Conservation (phyloP, 2,113 vertebrate genomes). For the Spheniscus mendiculus region DNA sequence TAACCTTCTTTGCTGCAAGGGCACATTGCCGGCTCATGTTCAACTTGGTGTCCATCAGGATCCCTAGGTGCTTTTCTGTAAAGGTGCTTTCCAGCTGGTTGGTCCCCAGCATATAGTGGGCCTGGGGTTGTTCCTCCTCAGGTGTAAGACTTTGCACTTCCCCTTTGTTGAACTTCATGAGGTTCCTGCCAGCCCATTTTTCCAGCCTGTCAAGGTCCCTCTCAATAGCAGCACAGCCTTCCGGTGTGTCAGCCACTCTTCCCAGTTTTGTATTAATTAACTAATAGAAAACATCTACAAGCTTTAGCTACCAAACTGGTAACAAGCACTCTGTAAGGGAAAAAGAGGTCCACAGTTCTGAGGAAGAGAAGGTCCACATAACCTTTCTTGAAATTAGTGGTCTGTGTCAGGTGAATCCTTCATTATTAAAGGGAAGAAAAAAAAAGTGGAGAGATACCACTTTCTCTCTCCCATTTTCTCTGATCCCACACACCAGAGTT, state of each 20-base stretch:
- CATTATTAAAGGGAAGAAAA: background rate
- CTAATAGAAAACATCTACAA: background rate
- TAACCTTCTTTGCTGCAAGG: background rate
- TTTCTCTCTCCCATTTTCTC: background rate
- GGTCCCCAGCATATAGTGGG: background rate
- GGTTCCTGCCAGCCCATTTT: background rate
- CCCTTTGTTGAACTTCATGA: background rate
- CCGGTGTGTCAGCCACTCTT: background rate
- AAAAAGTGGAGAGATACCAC: rapidly evolving
- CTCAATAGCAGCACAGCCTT: background rate
- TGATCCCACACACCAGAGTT: background rate
- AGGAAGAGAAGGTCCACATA: background rate
- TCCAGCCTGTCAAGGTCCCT: background rate
- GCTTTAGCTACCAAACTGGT: background rate
- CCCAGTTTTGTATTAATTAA: background rate
- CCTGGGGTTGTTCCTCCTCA: background rate
- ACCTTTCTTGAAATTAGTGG: background rate
- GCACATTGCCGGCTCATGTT: background rate
- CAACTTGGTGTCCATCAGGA: background rate
- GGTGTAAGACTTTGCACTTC: background rate
- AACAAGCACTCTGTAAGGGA: background rate
- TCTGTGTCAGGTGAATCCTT: background rate
- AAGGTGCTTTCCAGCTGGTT: background rate
- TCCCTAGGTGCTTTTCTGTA: rapidly evolving
- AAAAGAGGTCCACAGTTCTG: background rate